Percentiles rank a stretch among this genome's conserved stretches.
These are phyloP conservation scores for Carassius gibelio DNA, from an alignment of 2,113 vertebrate species.

Conservation along the genomic window DNA sequence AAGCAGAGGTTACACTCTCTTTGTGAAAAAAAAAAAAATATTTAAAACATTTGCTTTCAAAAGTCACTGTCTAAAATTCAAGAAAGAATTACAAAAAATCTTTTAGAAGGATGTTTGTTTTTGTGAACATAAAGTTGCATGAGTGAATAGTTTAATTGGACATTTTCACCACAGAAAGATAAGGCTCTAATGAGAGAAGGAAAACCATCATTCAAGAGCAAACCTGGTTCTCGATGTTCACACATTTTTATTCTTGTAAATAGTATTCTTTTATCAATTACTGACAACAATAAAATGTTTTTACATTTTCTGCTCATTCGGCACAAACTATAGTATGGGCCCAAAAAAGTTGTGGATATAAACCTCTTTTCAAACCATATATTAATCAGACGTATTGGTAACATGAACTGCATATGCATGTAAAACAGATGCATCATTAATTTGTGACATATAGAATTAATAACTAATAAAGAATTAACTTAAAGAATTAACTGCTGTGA, in stretches of 20 bases:
- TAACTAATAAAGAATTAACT: too few species aligned
- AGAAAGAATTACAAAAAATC: too few species aligned
- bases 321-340: not conserved
- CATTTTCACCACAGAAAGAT: not conserved
- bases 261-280: not conserved
- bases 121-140: not conserved
- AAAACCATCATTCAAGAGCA: too few species aligned
- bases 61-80: too few species aligned
- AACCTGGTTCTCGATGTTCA: too few species aligned
- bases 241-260: too few species aligned
- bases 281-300: not conserved
- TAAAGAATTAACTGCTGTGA: not conserved
- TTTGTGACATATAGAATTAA: not conserved
- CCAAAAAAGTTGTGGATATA: not conserved
- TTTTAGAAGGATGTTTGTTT: too few species aligned
- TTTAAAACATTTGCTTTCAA: too few species aligned
- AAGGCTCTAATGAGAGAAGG: not conserved
- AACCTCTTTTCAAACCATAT: too few species aligned
- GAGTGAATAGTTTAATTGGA: not conserved
- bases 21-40: too few species aligned
- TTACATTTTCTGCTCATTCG: conserved; percentile 19
- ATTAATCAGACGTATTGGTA: not conserved
- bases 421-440: not conserved
- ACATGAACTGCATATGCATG: not conserved
- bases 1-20: too few species aligned